Conservation (phyloP, 2,888 invertebrate genomes). For the Clitarchus hookeri region DNA sequence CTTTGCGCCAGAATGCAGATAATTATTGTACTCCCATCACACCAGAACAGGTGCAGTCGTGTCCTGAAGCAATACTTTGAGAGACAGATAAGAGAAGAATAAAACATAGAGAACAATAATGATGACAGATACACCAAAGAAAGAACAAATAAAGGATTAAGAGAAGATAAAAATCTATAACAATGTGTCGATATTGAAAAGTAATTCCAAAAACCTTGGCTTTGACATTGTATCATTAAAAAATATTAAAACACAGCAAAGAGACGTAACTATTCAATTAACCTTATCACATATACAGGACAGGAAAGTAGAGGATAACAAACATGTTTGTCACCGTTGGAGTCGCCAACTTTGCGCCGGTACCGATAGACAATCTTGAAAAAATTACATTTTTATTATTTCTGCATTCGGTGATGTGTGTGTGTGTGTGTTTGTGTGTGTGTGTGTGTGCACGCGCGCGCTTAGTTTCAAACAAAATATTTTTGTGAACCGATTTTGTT, state of each 20-base stretch:
- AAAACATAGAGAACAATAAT: background rate
- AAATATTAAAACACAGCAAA: background rate
- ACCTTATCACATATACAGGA: background rate
- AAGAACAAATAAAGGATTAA: constrained; percentile 18
- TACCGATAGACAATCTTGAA: background rate
- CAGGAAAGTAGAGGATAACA: background rate
- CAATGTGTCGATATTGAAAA: background rate
- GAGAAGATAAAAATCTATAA: constrained; percentile 16
- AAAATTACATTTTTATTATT: background rate
- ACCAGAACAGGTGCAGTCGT: constrained; percentile 22
- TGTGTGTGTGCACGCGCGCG: no score
- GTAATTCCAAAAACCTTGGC: background rate
- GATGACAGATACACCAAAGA: constrained; percentile 24
- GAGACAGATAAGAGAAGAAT: constrained; percentile 16
- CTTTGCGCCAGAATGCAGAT: no score
- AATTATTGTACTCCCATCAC: no score
- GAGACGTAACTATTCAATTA: background rate
- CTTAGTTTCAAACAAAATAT: no score
- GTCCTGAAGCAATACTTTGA: constrained; percentile 23
- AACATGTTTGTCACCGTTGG: background rate
- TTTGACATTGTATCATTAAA: background rate
- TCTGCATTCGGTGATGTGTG: no score
- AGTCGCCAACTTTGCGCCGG: constrained; percentile 6
- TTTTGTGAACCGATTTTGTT: background rate
- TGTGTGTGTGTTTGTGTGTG: no score